Evolutionary conservation across 2,888 invertebrate genomes (phyloP), one percentile per base, ranked within the genome.

Genomic region (Hybos culiciformis): DNA sequence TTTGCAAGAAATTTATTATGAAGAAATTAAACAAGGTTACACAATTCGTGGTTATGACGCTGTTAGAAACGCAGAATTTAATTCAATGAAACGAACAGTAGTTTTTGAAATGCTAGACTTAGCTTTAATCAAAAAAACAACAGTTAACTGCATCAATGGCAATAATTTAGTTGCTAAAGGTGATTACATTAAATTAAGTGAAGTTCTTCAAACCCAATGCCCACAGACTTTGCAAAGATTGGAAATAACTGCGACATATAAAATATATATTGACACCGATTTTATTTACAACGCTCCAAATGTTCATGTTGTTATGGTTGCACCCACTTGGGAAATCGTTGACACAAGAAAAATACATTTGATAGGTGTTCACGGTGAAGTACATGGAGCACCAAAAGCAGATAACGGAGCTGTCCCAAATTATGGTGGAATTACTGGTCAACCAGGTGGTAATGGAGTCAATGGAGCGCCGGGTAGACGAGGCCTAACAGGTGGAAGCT

Each of bases 401-500:
- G n/a, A n/a, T n/a, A n/a, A n/a, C n/a, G n/a, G n/a, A n/a, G n/a
- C n/a, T n/a, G n/a, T n/a, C n/a, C n/a, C n/a, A n/a, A n/a, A n/a
- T n/a, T n/a, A n/a, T n/a, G n/a, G n/a, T n/a, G n/a, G n/a, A n/a
- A n/a, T n/a, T n/a, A n/a, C n/a, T n/a, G n/a, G n/a, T n/a, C n/a
- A n/a, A n/a, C n/a, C n/a, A n/a, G n/a, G n/a, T n/a, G n/a, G n/a
- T n/a, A n/a, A n/a, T n/a, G n/a, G n/a, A n/a, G n/a, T n/a, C n/a
- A n/a, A n/a, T n/a, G n/a, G n/a, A n/a, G n/a, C n/a, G n/a, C n/a
- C n/a, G n/a, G n/a, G n/a, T n/a, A n/a, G n/a, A n/a, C n/a, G n/a
- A 20, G 43, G 32, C 43, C 46, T 46, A 46, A 46, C n/a, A 11
- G 43, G 48, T 45, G 46, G 45, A 47, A 46, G 50, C 48, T 37